These are phyloP conservation scores for Lagorchestes hirsutus DNA, from an alignment of 2,797 vertebrate species.

Conservation along the genomic window DNA sequence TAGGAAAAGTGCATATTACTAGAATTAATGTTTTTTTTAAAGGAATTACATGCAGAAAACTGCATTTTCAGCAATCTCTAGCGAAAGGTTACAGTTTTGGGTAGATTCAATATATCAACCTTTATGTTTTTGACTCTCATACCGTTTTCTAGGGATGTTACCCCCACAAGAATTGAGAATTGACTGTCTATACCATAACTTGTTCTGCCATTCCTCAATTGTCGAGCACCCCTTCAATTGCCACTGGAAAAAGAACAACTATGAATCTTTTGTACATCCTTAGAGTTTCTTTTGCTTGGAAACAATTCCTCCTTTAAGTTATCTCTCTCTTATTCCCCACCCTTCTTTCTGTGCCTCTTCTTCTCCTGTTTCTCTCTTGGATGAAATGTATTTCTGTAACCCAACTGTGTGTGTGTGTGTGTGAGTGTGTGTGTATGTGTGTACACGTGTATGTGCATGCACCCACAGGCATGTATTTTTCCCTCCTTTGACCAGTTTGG, in stretches of 20 bases:
- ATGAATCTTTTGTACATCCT: background rate
- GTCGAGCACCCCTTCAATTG: background rate
- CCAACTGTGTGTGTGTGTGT: background rate
- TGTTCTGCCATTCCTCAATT: background rate
- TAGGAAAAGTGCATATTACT: background rate
- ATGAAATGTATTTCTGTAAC: background rate
- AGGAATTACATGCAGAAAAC: background rate
- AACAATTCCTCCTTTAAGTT: background rate
- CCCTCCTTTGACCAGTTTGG: background rate
- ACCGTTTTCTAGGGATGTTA: background rate
- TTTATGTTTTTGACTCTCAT: background rate
- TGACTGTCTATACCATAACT: background rate
- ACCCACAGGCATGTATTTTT: background rate
- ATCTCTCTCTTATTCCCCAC: background rate
- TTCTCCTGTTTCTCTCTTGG: background rate
- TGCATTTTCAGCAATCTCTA: background rate
- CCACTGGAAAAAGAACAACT: background rate
- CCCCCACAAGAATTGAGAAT: background rate
- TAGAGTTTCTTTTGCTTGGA: background rate
- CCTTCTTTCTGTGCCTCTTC: background rate
- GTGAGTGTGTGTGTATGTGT: no score
- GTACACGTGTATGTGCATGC: no score
- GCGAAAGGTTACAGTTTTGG: background rate
- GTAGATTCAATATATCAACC: background rate
- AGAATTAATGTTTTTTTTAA: no score